A percentile compares a stretch with the other conserved stretches of the same genome.
Conservation (phyloP, 1,140 invertebrate genomes). For the Bombus sylvicola region DNA sequence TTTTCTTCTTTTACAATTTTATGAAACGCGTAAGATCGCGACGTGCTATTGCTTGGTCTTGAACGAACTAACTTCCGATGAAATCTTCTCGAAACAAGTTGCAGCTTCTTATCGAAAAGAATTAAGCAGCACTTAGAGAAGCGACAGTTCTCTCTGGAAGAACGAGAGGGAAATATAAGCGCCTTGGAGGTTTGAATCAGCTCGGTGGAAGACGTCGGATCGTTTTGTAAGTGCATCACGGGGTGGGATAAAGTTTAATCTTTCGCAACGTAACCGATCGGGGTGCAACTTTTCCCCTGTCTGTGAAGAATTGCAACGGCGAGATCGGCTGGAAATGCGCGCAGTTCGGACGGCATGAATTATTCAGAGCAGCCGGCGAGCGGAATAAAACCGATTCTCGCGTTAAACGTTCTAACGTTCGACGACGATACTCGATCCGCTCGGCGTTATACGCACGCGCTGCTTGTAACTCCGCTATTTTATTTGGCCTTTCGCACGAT, state of each 20-base stretch:
- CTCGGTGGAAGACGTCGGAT: not conserved
- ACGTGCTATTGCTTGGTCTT: too few relatives aligned
- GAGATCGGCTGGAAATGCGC: conserved; percentile 20
- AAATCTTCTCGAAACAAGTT: too few relatives aligned
- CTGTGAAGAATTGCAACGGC: conserved; percentile 32
- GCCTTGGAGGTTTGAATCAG: not conserved
- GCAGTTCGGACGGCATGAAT: conserved; percentile 42
- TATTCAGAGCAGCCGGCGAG: conserved; percentile 43
- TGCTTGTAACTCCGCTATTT: conserved; percentile 31
- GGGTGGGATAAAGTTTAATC: conserved; percentile 43
- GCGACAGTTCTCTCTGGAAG: too few relatives aligned
- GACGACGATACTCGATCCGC: conserved; percentile 31
- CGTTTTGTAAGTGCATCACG: conserved; percentile 42
- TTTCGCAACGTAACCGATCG: conserved; percentile 53
- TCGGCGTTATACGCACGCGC: conserved; percentile 34
- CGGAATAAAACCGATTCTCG: conserved; percentile 56
- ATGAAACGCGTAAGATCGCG: too few relatives aligned
- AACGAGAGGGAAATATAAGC: not conserved
- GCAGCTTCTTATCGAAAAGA: too few relatives aligned
- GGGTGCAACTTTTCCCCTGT: conserved; percentile 33
- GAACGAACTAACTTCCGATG: too few relatives aligned
- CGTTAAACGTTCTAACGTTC: conserved; percentile 51
- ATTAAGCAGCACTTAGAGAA: too few relatives aligned
- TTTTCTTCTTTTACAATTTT: too few relatives aligned
- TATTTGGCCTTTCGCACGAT: conserved; percentile 18